phyloP scores from a whole-genome alignment of 2,888 invertebrate genomes.

The Eristalis pertinax region DNA sequence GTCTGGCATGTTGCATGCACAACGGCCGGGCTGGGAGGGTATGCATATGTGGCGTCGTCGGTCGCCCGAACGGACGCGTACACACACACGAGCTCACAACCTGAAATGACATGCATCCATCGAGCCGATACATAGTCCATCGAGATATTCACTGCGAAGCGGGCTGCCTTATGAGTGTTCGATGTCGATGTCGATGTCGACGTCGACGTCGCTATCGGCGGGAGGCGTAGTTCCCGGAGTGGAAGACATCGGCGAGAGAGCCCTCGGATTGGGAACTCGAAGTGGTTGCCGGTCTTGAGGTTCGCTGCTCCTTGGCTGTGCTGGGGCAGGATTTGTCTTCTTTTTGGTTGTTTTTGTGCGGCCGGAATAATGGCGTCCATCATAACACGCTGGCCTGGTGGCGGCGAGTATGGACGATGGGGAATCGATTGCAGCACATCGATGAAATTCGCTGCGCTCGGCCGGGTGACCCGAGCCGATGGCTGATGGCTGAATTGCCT shows the following conservation, averaged over 20 bases:
- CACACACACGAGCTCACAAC: conserved; percentile 38
- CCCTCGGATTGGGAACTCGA: conserved; percentile 64
- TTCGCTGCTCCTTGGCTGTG: conserved; percentile 28
- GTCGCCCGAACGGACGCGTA: conserved; percentile 53
- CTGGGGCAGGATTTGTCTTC: conserved; percentile 35
- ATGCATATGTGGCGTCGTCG: conserved; percentile 58
- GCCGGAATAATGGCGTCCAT: conserved; percentile 64
- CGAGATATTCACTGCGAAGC: conserved; percentile 3
- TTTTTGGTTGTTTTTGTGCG: conserved; percentile 9
- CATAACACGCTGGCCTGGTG: conserved; percentile 46
- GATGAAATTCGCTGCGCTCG: not conserved
- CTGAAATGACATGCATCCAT: conserved; percentile 67
- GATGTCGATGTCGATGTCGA: conserved; percentile 6
- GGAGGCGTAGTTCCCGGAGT: conserved; percentile 60
- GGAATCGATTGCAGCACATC: not conserved
- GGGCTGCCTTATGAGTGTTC: conserved; percentile 48
- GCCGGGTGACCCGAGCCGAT: not conserved
- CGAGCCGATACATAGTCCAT: not conserved
- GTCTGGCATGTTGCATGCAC: conserved; percentile 44
- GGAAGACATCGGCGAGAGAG: conserved; percentile 36
- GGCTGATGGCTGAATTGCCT: no score
- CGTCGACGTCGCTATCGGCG: conserved; percentile 44
- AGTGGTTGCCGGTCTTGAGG: conserved; percentile 59
- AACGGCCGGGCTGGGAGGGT: conserved; percentile 19
- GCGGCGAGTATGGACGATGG: conserved; percentile 25